Conservation (phyloP, 2,888 invertebrate species). For the Gisinianus flammeolus region DNA sequence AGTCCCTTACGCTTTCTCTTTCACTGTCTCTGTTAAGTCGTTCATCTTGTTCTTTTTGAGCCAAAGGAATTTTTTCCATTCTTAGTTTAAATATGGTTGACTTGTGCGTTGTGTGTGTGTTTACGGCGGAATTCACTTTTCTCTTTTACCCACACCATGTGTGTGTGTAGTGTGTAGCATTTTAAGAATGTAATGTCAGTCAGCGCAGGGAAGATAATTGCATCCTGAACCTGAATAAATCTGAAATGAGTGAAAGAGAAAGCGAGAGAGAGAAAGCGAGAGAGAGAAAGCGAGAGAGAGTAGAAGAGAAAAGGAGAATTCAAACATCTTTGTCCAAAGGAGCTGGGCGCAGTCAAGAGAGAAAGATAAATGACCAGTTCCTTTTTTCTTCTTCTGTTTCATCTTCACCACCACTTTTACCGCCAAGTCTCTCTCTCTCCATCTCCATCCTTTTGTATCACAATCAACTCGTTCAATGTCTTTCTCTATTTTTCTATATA, state of each 20-base stretch:
- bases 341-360: constrained; percentile 2
- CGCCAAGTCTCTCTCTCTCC: neutral
- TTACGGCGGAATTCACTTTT: neutral
- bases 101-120: neutral
- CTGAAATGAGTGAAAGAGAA: neutral
- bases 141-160: too few species aligned
- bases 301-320: constrained; percentile 11
- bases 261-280: constrained; percentile 1
- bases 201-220: constrained; percentile 8
- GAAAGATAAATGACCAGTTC: constrained; percentile 6
- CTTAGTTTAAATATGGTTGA: neutral
- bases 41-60: neutral
- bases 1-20: neutral
- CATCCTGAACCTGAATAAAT: constrained; percentile 12
- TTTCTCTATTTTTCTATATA: neutral
- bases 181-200: neutral
- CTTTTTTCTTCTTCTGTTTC: too few species aligned
- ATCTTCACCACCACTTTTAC: neutral
- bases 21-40: neutral
- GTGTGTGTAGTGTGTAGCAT: neutral
- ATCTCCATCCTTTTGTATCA: neutral
- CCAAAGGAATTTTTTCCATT: neutral
- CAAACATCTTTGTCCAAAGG: neutral
- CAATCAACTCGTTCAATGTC: neutral
- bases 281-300: neutral